A percentile compares a stretch with the other conserved stretches of the same genome.
Evolutionary conservation across 2,797 vertebrate genomes (phyloP).

Genomic region (Myotis pilosus): DNA sequence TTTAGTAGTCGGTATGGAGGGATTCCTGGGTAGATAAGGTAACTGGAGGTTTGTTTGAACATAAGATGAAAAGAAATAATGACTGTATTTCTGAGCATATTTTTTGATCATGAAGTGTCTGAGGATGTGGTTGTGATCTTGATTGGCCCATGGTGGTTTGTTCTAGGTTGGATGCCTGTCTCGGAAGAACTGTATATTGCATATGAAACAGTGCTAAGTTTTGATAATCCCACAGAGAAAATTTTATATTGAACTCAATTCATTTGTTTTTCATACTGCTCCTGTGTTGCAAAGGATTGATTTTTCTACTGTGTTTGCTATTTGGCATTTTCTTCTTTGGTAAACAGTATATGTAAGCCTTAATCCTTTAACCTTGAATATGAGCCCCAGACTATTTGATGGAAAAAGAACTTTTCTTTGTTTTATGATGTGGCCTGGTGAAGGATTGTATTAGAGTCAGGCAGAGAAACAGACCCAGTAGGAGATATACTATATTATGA

Average conservation of each 20-base stretch:
- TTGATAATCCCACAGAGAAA: conserved; percentile 79
- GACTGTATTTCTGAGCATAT: conserved; percentile 17
- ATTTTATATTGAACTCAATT: conserved; percentile 78
- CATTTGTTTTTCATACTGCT: conserved; percentile 80
- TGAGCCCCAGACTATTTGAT: conserved; percentile 70
- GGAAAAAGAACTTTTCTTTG: conserved; percentile 70
- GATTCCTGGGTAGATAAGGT: neutral
- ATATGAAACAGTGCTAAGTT: conserved; percentile 77
- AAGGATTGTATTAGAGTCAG: conserved; percentile 31
- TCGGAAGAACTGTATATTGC: conserved; percentile 72
- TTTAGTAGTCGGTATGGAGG: neutral
- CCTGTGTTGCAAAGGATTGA: conserved; percentile 79
- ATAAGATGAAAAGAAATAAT: conserved; percentile 10
- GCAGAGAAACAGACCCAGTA: neutral
- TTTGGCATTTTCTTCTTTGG: conserved; percentile 79
- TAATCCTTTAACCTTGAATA: conserved; percentile 83
- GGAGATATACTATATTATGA: neutral
- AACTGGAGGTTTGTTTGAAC: conserved; percentile 35
- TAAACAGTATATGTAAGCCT: conserved; percentile 70
- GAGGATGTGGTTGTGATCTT: conserved; percentile 17
- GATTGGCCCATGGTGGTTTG: conserved; percentile 38
- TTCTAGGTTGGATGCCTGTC: conserved; percentile 27
- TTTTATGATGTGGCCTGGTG: conserved; percentile 67
- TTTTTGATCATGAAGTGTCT: conserved; percentile 32
- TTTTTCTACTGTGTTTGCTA: conserved; percentile 81